A percentile compares a stretch with the other conserved stretches of the same genome.
Evolutionary conservation across 2,888 invertebrate species (phyloP).

Genomic region (Eumacrocentrus americanus): DNA sequence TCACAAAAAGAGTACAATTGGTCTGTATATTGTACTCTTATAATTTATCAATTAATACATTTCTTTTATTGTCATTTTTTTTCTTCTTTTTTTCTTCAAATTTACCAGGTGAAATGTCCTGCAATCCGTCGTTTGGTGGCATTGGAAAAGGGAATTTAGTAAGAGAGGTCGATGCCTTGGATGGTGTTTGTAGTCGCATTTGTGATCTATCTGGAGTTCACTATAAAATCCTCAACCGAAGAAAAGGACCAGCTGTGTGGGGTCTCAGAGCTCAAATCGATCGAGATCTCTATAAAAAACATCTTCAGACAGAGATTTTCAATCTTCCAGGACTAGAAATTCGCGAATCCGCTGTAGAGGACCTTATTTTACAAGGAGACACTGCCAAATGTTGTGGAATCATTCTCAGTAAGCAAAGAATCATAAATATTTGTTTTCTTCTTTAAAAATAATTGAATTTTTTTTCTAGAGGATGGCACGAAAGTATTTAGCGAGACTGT

Average conservation of each 20-base stretch:
- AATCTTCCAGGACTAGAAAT: conserved; percentile 71
- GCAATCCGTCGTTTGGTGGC: conserved; percentile 92
- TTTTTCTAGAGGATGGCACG: conserved; percentile 67
- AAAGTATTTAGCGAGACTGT: conserved; percentile 70
- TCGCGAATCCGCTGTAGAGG: conserved; percentile 77
- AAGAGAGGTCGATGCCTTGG: conserved; percentile 86
- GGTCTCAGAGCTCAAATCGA: conserved; percentile 90
- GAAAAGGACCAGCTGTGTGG: conserved; percentile 89
- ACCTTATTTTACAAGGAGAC: conserved; percentile 69
- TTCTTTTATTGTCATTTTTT: neutral
- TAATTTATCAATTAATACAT: neutral
- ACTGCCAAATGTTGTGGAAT: conserved; percentile 63
- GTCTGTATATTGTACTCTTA: conserved; percentile 56
- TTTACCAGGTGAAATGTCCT: conserved; percentile 83
- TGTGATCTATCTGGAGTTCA: conserved; percentile 83
- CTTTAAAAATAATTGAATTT: conserved; percentile 32
- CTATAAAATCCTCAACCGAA: conserved; percentile 80
- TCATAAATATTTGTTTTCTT: conserved; percentile 13
- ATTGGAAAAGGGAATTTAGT: conserved; percentile 90
- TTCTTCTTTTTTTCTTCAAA: neutral
- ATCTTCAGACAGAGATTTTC: conserved; percentile 76
- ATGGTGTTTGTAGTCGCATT: conserved; percentile 80
- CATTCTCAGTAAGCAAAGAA: conserved; percentile 61
- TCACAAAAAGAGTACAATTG: conserved; percentile 82
- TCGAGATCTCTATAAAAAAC: conserved; percentile 75